Conservation (phyloP, 2,888 invertebrate species). For the Oscheius sp. region DNA sequence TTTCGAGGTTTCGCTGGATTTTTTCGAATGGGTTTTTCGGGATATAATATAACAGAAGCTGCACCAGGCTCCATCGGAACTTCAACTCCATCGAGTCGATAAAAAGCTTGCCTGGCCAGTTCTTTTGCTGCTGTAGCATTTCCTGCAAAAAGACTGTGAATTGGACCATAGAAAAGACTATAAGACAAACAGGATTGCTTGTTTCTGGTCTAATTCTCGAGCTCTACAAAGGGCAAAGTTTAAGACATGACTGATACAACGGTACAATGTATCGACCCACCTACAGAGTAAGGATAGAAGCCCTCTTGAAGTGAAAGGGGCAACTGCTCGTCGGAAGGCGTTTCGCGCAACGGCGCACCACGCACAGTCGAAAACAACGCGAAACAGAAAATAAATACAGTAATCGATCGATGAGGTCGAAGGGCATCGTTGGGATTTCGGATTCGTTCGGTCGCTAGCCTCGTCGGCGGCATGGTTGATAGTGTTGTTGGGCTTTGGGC, state of each 20-base stretch:
- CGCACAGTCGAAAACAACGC: conserved; percentile 14
- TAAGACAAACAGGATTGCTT: too few relatives aligned
- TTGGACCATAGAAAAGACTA: too few relatives aligned
- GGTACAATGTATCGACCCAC: conserved; percentile 30
- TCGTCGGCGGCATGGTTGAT: conserved; percentile 32
- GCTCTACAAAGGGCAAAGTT: background rate
- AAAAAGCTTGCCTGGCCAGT: conserved; percentile 26
- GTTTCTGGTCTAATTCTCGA: too few relatives aligned
- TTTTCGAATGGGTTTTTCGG: background rate
- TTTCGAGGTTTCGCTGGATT: conserved; percentile 1
- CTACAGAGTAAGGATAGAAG: conserved; percentile 45
- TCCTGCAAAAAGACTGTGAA: conserved; percentile 8
- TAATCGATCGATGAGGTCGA: conserved; percentile 35
- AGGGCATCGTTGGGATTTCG: conserved; percentile 34
- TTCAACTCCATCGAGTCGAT: conserved; percentile 26
- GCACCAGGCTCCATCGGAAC: background rate
- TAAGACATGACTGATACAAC: background rate
- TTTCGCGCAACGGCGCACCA: conserved; percentile 31
- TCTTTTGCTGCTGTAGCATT: conserved; percentile 32
- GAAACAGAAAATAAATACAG: conserved; percentile 21
- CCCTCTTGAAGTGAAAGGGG: conserved; percentile 45
- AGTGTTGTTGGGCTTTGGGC: conserved; percentile 27
- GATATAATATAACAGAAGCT: background rate
- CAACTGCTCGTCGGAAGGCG: conserved; percentile 35
- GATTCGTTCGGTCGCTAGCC: conserved; percentile 34